Evolutionary conservation across 2,113 vertebrate species (phyloP).

Genomic region (Chiloscyllium plagiosum): DNA sequence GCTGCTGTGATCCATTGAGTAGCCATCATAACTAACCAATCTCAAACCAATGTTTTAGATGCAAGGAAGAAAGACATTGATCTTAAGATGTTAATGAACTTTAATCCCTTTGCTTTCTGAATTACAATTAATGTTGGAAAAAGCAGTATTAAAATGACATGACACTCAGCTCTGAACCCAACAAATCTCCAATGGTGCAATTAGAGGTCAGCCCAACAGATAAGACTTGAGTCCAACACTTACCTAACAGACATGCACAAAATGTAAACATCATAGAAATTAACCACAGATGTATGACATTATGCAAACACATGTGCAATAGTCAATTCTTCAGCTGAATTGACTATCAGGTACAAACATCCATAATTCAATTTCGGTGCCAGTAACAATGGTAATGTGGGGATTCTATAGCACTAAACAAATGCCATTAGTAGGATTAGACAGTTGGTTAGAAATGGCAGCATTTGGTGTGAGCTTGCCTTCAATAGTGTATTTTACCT

Average conservation of each 20-base stretch:
- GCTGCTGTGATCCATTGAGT: background rate
- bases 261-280: background rate
- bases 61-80: background rate
- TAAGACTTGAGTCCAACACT: background rate
- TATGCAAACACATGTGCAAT: background rate
- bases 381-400: background rate
- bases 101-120: background rate
- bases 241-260: background rate
- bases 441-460: background rate
- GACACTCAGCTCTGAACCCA: background rate
- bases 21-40: background rate
- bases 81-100: background rate
- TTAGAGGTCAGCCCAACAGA: background rate
- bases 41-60: background rate
- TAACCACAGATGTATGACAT: background rate
- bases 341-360: background rate
- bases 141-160: background rate
- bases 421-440: background rate
- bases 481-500: too few relatives aligned
- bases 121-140: background rate
- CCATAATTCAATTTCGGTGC: background rate
- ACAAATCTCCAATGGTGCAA: background rate
- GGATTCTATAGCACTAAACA: background rate
- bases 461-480: too few relatives aligned
- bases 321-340: background rate